Base-by-base conservation (phyloP, 2,888 invertebrate genomes). In the Acleris cristana region DNA sequence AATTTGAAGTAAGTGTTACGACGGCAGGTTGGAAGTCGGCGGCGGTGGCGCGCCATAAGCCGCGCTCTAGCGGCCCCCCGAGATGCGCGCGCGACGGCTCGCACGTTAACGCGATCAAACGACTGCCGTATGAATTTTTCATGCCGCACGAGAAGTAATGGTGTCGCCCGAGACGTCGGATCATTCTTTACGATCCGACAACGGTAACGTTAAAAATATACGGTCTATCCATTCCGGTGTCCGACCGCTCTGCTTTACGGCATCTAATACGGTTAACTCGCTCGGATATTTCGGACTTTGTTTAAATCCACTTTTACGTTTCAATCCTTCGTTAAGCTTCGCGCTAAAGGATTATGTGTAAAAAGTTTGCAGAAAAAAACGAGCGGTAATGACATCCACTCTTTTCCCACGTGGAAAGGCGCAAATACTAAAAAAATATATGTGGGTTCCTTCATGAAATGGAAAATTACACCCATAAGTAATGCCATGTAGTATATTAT, bases 101-200 rank as follows among this genome's bases (percentile, higher is more conserved):
- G 71, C 80, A 80, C 84, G 81, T 86, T 90, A 89, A 88, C 87
- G 81, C 86, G 86, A 87, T 88, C 87, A 85, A 82, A 86, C 86
- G 81, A 74, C 83, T 76, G 75, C 78, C 81, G 77, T 87, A 92
- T 92, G 92, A 92, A 92, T 92, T 86, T 92, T 92, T 92, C 92
- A 92, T 92, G 89, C 78, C 86, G 73, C 78, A 82, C 83, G 77
- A 87, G 84, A 83, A 90, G 87, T 90, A 91, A 90, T 90, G 89
- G 90, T 86, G 84, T 83, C 85, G 85, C 86, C 76, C 77, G 84
- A 88, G 87, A 88, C 88, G 80, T 74, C 79, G 89, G 87, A 90
- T 92, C 92, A 92, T 91, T 92, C 90, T 92, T 92, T 92, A 92
- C 89, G 91, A 90, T 83, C 81, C 84, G 88, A 90, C 89, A 88